Percentiles rank a stretch among this genome's conserved stretches.
phyloP scores from a whole-genome alignment of 2,888 invertebrate species.

The Sinohyriopsis cumingii region DNA sequence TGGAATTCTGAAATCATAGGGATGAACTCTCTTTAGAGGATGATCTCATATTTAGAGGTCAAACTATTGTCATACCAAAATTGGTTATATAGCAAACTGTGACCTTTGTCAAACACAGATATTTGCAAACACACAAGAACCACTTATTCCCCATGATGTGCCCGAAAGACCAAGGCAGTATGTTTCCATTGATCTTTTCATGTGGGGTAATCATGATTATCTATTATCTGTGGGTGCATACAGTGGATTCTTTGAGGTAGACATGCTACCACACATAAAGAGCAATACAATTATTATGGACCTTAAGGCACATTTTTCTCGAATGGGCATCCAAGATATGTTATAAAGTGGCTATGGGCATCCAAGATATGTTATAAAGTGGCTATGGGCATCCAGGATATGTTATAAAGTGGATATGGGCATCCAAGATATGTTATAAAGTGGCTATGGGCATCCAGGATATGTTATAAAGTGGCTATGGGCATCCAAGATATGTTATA shows the following conservation, averaged over 20 bases:
- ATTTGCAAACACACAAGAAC: constrained; percentile 31
- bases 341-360: constrained; percentile 9
- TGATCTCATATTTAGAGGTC: constrained; percentile 19
- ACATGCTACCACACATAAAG: constrained; percentile 5
- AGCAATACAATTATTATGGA: constrained; percentile 2
- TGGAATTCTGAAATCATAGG: constrained; percentile 22
- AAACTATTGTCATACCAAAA: constrained; percentile 25
- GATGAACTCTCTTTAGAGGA: constrained; percentile 18
- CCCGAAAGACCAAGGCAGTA: constrained; percentile 28
- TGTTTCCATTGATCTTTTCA: constrained; percentile 26
- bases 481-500: too few species aligned
- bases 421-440: too few species aligned
- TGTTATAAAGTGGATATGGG: too few species aligned
- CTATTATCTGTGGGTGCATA: constrained; percentile 23
- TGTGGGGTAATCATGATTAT: constrained; percentile 15
- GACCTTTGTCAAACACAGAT: constrained; percentile 15
- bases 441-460: too few species aligned
- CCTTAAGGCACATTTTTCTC: constrained; percentile 3
- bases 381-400: constrained; percentile 6
- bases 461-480: too few species aligned
- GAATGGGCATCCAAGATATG: too few species aligned
- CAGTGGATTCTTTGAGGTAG: constrained; percentile 19
- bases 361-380: too few species aligned
- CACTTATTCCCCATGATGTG: constrained; percentile 21
- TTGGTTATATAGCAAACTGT: constrained; percentile 19